Evolutionary conservation across 2,888 invertebrate species (phyloP).

Genomic region (Parthenolecanium corni): DNA sequence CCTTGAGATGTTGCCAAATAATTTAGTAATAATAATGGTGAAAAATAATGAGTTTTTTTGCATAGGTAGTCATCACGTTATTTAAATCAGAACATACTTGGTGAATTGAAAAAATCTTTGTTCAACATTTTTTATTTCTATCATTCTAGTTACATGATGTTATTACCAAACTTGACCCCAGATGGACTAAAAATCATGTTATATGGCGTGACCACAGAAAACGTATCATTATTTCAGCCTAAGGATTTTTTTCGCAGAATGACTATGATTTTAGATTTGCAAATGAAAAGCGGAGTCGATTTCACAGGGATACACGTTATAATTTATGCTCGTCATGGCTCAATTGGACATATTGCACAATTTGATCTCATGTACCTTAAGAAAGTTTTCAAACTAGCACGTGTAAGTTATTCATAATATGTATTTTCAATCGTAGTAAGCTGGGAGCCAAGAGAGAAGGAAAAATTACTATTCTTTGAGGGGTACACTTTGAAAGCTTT

Average conservation of each 20-base stretch:
- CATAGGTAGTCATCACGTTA: too few relatives aligned
- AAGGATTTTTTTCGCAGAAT: constrained; percentile 31
- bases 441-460: too few relatives aligned
- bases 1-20: too few relatives aligned
- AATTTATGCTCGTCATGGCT: constrained; percentile 33
- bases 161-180: constrained; percentile 33
- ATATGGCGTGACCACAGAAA: constrained; percentile 32
- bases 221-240: constrained; percentile 31
- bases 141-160: constrained; percentile 32
- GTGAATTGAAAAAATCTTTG: too few relatives aligned
- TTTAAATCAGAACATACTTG: background rate
- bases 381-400: constrained; percentile 33
- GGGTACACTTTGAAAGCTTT: too few relatives aligned
- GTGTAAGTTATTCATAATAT: constrained; percentile 32
- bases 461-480: too few relatives aligned
- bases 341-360: constrained; percentile 33
- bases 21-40: too few relatives aligned
- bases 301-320: constrained; percentile 34
- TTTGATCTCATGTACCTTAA: constrained; percentile 33
- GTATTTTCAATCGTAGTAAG: background rate
- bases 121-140: too few relatives aligned
- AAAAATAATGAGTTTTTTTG: too few relatives aligned
- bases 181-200: constrained; percentile 33
- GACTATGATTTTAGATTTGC: constrained; percentile 34
- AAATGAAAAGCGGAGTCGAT: constrained; percentile 33